Conservation (phyloP, 2,888 invertebrate genomes). For the Coenonympha glycerion region DNA sequence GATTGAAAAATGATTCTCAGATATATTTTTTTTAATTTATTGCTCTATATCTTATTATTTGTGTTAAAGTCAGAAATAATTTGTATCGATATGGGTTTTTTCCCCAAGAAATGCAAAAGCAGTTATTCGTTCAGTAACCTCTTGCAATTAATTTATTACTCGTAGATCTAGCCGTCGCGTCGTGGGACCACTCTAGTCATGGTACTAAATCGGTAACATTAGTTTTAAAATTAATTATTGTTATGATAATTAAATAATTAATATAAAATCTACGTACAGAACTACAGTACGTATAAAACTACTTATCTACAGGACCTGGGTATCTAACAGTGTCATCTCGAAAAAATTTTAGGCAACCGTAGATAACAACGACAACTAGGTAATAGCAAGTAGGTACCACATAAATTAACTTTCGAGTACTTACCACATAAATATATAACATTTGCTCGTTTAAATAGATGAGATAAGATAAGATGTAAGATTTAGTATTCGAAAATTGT, state of each 20-base stretch:
- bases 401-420: too few species aligned
- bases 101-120: conserved; percentile 1
- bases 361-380: too few species aligned
- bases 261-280: too few species aligned
- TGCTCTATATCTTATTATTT: not conserved
- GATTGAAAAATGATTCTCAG: not conserved
- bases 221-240: not conserved
- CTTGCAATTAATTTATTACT: conserved; percentile 1
- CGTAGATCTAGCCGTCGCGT: not conserved
- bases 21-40: conserved; percentile 3
- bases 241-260: not conserved
- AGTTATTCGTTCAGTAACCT: conserved; percentile 5
- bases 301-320: too few species aligned
- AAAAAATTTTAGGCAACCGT: too few species aligned
- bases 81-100: not conserved
- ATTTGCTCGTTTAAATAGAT: too few species aligned
- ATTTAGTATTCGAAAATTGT: too few species aligned
- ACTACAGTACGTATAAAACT: too few species aligned
- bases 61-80: not conserved
- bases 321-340: too few species aligned
- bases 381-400: too few species aligned
- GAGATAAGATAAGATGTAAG: too few species aligned
- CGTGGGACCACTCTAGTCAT: not conserved
- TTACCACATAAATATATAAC: too few species aligned
- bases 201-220: not conserved